Base-by-base conservation (phyloP, 2,113 vertebrate species). In the Osmerus eperlanus region DNA sequence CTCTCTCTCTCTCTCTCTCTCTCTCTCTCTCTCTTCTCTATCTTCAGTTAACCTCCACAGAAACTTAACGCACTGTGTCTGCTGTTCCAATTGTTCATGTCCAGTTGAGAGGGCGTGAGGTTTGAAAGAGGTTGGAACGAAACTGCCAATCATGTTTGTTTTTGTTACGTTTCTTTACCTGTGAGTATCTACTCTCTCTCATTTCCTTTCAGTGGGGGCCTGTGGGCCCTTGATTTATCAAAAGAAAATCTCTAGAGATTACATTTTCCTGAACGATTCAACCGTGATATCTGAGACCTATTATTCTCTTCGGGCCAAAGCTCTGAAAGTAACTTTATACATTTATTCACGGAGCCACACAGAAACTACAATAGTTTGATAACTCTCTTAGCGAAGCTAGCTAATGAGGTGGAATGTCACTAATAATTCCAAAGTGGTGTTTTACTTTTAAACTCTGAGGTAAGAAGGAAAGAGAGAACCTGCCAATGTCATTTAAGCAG, bases 81-180 rank as follows among this genome's bases (percentile, higher is more conserved):
- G 68, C 86, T 88, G 87, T 70, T 89, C 2, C 52, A 29, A 18
- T 52, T 84, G 85, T 85, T 84, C 75, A 75, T 60, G 36, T 25
- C 56, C 56, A 47, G 56, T 52, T 60, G 15, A 71, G 60, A 62
- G 69, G 60, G 70, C 9, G 14, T 77, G 65, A 67, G 80, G 70
- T 62, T 74, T 87, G 78, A 79, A 75, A 80, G 73, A 80, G 86
- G 86, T 79, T 73, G 81, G 84, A 87, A 77, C 82, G 86, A 91
- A 91, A 91, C 88, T 88, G 78, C 81, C 85, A 81, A 74, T 86
- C 88, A 84, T 60, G 2, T 21, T 21, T 60, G 79, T 83, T 83
- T 61, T 70, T 70, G 78, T 81, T 25, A 36, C 67, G 25, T 74
- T 80, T 51, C 69, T 79, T 73, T 82, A 78, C 67, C 53, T 64